Evolutionary conservation across 2,888 invertebrate genomes (phyloP), one percentile per base, ranked within the genome.

Genomic region (Nyleta sp.): DNA sequence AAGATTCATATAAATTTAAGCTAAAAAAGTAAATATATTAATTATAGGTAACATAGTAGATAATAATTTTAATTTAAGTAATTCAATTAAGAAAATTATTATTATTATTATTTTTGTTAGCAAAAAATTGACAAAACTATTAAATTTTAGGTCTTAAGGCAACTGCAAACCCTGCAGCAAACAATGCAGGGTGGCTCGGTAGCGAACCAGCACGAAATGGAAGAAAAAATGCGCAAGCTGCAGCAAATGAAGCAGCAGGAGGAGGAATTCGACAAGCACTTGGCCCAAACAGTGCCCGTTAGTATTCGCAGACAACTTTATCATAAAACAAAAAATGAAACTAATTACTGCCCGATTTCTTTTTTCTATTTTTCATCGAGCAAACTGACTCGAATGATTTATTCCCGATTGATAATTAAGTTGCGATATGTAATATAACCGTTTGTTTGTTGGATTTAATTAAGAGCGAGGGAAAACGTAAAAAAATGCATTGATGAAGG

Each of bases 111-210:
- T n/a, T n/a, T n/a, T n/a, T n/a, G 11, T 46, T n/a, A 15, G 40
- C 13, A n/a, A n/a, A n/a, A n/a, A n/a, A n/a, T n/a, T n/a, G n/a
- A n/a, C n/a, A n/a, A n/a, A n/a, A n/a, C n/a, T n/a, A n/a, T n/a
- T n/a, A 35, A 35, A 10, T 35, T 11, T 33, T 40, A 97, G 91
- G 95, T 98, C 44, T 92, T 98, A 89, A 93, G 97, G 65, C 98
- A 98, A 86, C 92, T 98, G 53, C 98, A 98, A 88, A 97, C 95
- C 15, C 91, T 96, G 78, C 95, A 95, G 86, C 85, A 91, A 82
- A 88, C 89, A 0, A 89, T 89, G 89, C 89, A 90, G 78, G 78
- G 80, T 55, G 85, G 86, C 38, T 77, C 87, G 3, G 84, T 88
- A 0, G 80, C 85, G 48, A 92, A 93, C 46, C 94, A 94, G 83